A percentile compares a stretch with the other conserved stretches of the same genome.
Conservation (phyloP, 2,113 vertebrate species). For the Paracanthobrama guichenoti region DNA sequence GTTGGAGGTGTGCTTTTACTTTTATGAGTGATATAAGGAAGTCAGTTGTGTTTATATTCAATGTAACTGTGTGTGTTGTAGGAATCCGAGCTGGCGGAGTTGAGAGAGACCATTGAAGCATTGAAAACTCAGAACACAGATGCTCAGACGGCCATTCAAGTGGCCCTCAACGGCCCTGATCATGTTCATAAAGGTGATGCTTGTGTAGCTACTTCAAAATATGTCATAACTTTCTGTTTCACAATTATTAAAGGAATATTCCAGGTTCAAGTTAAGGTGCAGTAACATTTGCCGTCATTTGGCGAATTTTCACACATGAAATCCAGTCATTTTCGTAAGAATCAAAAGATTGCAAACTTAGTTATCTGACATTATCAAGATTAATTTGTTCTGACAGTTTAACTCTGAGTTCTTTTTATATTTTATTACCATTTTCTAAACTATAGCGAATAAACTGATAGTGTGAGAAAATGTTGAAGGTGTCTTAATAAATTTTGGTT, state of each 20-base stretch:
- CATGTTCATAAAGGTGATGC: slow-evolving; percentile 88
- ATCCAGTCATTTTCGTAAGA: background rate
- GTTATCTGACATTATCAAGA: too few relatives aligned
- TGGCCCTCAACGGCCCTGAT: slow-evolving; percentile 91
- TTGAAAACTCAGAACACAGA: slow-evolving; percentile 95
- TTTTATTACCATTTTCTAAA: too few relatives aligned
- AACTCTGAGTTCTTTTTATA: too few relatives aligned
- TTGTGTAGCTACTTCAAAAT: background rate
- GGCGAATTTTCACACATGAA: background rate
- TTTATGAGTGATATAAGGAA: background rate
- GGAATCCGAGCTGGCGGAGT: slow-evolving; percentile 94
- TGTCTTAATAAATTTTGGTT: too few relatives aligned
- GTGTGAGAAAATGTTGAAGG: too few relatives aligned
- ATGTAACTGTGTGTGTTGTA: slow-evolving; percentile 61
- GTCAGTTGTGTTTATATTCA: background rate
- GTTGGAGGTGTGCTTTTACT: background rate
- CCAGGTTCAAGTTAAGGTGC: background rate
- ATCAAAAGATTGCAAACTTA: too few relatives aligned
- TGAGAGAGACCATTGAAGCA: slow-evolving; percentile 93
- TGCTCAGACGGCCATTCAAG: slow-evolving; percentile 95
- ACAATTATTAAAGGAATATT: slow-evolving; percentile 13
- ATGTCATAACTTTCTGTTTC: background rate
- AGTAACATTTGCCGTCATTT: background rate
- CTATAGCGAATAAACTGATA: too few relatives aligned
- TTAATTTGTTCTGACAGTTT: too few relatives aligned